Evolutionary conservation across 2,113 vertebrate genomes (phyloP), one percentile per base, ranked within the genome.

Genomic region (Sorex araneus): DNA sequence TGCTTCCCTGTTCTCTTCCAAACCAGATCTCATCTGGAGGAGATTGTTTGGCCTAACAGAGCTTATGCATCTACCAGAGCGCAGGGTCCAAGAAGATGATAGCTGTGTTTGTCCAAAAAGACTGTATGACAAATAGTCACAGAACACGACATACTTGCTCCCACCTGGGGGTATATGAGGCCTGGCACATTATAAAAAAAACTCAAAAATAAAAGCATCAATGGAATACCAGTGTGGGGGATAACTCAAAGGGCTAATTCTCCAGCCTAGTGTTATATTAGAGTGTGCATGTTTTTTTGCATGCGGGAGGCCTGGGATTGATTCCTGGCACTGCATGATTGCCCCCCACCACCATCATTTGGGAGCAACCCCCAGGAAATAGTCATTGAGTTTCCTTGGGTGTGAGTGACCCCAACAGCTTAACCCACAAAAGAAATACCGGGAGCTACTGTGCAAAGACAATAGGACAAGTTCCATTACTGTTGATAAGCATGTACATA

Each of bases 381-480:
- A 54, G 54, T 16, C 54, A 16, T 12, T 54, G 54, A 54, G 13
- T 40, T 54, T 54, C 13, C 12, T 15, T 54, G 54, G 54, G 54
- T 19, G 13, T 54, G 13, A 54, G 13, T 54, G 13, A 54, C 54
- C 54, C 54, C 54, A 10, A 15, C 50, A 54, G 11, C 9, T 47
- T 3, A 21, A 71, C 18, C 5, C 5, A 21, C 19, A 18, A 70
- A 34, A 64, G 23, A 27, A 64, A 23, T 27, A 19, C 28, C 19
- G 6, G 4, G 32, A 64, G 8, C 12, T 80, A 69, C 84, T 89
- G 76, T 78, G 80, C 87, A 73, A 64, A 90, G 27, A 75, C 78
- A 89, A 19, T 36, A 40, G n/a, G n/a, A 32, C 2, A 75, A 89
- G 34, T 57, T 50, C 81, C 23, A 18, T 85, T 70, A 76, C 10